phyloP scores from a whole-genome alignment of 2,888 invertebrate genomes.

The Adelognathus sp. region DNA sequence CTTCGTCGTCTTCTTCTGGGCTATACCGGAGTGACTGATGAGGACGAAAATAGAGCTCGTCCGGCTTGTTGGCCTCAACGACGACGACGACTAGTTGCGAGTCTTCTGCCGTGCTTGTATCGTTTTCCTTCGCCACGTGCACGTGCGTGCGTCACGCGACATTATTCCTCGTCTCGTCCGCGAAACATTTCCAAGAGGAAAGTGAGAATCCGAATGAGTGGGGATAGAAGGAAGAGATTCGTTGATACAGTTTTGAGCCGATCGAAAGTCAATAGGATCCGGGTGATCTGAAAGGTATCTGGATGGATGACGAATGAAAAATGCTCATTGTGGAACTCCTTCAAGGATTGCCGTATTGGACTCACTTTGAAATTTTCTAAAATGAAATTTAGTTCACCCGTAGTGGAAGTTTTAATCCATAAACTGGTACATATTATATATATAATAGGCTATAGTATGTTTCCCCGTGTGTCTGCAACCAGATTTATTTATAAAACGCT shows the following conservation, averaged over 20 bases:
- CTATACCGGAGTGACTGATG: slow-evolving; percentile 74
- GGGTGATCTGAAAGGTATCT: no score
- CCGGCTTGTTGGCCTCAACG: slow-evolving; percentile 50
- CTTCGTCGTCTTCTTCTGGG: background rate
- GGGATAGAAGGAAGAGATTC: slow-evolving; percentile 18
- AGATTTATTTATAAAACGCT: no score
- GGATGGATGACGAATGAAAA: no score
- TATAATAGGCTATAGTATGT: no score
- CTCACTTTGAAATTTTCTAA: no score
- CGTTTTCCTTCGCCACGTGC: slow-evolving; percentile 53
- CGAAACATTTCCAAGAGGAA: slow-evolving; percentile 6
- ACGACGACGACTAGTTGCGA: slow-evolving; percentile 31
- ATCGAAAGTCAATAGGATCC: background rate
- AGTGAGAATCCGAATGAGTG: background rate
- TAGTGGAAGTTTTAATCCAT: no score
- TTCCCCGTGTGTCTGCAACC: no score
- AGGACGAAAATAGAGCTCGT: slow-evolving; percentile 75
- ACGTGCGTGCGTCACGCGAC: slow-evolving; percentile 61
- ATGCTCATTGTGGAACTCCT: no score
- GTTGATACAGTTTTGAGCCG: slow-evolving; percentile 2
- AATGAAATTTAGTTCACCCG: no score
- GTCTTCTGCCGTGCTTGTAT: slow-evolving; percentile 34
- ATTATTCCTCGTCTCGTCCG: slow-evolving; percentile 56
- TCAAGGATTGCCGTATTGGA: no score
- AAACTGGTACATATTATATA: no score